phyloP scores from a whole-genome alignment of 2,797 vertebrate species.

The Podargus strigoides region DNA sequence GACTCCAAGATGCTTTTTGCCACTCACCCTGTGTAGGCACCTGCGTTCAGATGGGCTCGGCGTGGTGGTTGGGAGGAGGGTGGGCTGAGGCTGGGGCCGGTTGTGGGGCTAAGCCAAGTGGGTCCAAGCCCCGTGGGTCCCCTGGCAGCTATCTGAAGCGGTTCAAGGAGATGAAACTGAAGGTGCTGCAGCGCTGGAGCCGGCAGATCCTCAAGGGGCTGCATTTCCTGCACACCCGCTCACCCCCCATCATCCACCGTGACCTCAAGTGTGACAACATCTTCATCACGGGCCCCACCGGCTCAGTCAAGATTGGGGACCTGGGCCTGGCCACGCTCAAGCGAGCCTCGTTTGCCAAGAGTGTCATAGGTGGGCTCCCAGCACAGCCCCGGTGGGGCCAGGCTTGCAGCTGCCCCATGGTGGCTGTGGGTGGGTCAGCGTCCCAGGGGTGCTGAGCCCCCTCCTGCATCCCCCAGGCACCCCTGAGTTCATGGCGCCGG shows the following conservation, averaged over 20 bases:
- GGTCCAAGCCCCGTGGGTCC: neutral
- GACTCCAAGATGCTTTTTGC: neutral
- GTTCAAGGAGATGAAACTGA: conserved; percentile 97
- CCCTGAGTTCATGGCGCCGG: conserved; percentile 97
- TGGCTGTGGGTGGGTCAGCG: accelerated
- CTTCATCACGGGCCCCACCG: conserved; percentile 96
- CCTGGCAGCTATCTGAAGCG: conserved; percentile 87
- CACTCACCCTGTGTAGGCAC: neutral
- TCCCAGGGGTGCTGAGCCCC: neutral
- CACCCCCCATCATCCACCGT: conserved; percentile 94
- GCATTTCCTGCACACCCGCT: conserved; percentile 94
- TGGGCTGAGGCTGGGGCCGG: neutral
- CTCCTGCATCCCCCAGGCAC: conserved; percentile 81
- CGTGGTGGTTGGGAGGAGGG: accelerated
- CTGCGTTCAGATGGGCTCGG: accelerated
- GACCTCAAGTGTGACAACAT: conserved; percentile 99
- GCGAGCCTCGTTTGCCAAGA: conserved; percentile 96
- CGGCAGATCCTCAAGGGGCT: conserved; percentile 95
- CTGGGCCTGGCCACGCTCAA: conserved; percentile 95
- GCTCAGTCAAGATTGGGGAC: conserved; percentile 96
- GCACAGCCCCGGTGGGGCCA: accelerated
- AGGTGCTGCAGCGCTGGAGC: conserved; percentile 96
- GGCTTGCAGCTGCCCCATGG: accelerated
- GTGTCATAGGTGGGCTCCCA: conserved; percentile 85
- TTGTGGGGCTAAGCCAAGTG: accelerated